phyloP scores from a whole-genome alignment of 1,140 invertebrate species.

The Halyomorpha halys region DNA sequence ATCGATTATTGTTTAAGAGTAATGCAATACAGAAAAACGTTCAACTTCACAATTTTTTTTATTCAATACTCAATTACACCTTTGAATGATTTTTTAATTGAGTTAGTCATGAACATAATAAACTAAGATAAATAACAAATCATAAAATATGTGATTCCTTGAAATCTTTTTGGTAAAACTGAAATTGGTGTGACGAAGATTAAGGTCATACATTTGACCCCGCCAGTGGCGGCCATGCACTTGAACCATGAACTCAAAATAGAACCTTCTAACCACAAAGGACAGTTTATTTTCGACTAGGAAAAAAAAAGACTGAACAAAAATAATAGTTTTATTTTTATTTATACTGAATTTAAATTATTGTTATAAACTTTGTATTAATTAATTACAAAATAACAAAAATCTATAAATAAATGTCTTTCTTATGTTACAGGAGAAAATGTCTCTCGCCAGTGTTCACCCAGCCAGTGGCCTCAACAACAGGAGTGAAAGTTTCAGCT shows the following conservation, averaged over 20 bases:
- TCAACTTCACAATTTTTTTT: too few relatives aligned
- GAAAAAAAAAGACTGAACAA: background rate
- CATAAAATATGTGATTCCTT: too few relatives aligned
- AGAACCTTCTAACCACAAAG: background rate
- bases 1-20: too few relatives aligned
- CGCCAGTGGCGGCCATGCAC: too few relatives aligned
- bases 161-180: too few relatives aligned
- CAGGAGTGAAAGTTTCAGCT: constrained; percentile 27
- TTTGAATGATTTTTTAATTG: too few relatives aligned
- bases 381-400: background rate
- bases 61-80: too few relatives aligned
- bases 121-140: too few relatives aligned
- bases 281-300: background rate
- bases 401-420: background rate
- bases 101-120: too few relatives aligned
- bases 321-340: background rate
- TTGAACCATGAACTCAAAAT: background rate
- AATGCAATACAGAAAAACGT: too few relatives aligned
- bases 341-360: background rate
- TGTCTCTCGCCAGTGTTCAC: constrained; percentile 29
- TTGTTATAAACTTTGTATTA: background rate
- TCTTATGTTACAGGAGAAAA: constrained; percentile 31
- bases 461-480: constrained; percentile 22
- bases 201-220: too few relatives aligned
- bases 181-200: too few relatives aligned